A percentile compares a stretch with the other conserved stretches of the same genome.
Evolutionary conservation across 2,888 invertebrate species (phyloP).

Genomic region (Cerceris rybyensis): DNA sequence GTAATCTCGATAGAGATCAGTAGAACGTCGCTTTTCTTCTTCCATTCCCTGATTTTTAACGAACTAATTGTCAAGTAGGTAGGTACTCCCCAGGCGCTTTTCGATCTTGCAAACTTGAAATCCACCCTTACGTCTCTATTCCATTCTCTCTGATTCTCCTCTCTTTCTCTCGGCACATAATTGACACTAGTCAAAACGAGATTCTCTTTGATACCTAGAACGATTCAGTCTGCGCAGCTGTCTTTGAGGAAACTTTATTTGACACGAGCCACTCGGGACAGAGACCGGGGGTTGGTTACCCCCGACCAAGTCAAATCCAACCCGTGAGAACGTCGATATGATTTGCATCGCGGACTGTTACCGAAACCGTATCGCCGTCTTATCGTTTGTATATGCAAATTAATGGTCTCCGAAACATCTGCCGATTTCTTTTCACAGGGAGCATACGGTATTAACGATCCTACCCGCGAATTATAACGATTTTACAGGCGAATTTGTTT

Average conservation of each 20-base stretch:
- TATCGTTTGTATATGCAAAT: conserved; percentile 42
- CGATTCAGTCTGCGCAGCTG: conserved; percentile 18
- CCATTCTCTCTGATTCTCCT: conserved; percentile 4
- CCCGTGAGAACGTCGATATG: conserved; percentile 40
- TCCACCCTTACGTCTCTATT: conserved; percentile 21
- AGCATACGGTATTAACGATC: too few relatives aligned
- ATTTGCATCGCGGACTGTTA: conserved; percentile 30
- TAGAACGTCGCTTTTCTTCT: too few relatives aligned
- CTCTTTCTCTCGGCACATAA: conserved; percentile 26
- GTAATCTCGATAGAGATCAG: too few relatives aligned
- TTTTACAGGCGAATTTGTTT: too few relatives aligned
- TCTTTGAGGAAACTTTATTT: conserved; percentile 29
- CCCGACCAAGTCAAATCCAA: conserved; percentile 36
- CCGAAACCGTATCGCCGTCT: conserved; percentile 23
- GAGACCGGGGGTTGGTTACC: not conserved
- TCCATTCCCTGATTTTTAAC: too few relatives aligned
- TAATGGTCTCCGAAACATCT: conserved; percentile 21
- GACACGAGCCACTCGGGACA: not conserved
- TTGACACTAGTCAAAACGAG: conserved; percentile 28
- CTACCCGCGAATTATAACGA: too few relatives aligned
- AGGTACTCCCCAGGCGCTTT: too few relatives aligned
- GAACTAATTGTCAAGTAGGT: too few relatives aligned
- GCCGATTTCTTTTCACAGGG: conserved; percentile 16
- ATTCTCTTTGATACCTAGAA: conserved; percentile 23
- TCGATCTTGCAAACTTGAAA: conserved; percentile 11